Base-by-base conservation (phyloP, 2,797 vertebrate genomes). In the Periparus ater region DNA sequence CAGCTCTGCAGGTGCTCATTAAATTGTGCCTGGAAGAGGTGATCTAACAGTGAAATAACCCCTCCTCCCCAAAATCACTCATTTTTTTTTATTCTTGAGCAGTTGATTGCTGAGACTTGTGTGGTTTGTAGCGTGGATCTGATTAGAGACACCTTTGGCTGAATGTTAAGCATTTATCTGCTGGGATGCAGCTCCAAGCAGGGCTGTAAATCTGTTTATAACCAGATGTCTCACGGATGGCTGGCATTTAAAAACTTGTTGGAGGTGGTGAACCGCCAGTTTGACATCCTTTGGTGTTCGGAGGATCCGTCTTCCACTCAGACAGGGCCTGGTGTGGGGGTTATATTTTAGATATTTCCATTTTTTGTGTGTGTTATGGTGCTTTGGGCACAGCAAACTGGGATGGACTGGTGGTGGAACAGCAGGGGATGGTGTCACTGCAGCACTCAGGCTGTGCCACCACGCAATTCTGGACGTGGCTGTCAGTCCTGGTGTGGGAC, bases 381-480 rank as follows among this genome's bases (percentile, higher is more conserved):
- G 15, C 10, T 70, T 42, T 63, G 72, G 25, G 13, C 29, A 67
- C 53, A 29, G 15, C 21, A 29, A 65, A 27, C 14, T 5, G 8
- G 23, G 29, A 4, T 20, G 2, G 21, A 5, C 10, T 84, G 70
- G 23, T 40, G 40, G 40, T 40, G 40, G 13, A 42, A 18, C 1
- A 10, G n/a, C 57, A 57, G 74, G 78, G 42, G 17, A 14, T 30
- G 65, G 29, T 57, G 38, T 18, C 29, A 6, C 40, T 15, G 5
- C 22, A 29, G 2, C 44, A 25, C 11, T 42, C 38, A 29, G 36
- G 13, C 30, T 5, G 6, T 30, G 4, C 10, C 30, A 12, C 27
- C 48, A 47, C 6, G 47, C 29, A 3, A 5, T 1, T 1, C 23
- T 45, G 68, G 3, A 7, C 0, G 1, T 8, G 58, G 17, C 0